These are phyloP conservation scores for Tenthredo amoena DNA, from an alignment of 2,888 invertebrate species.

Conservation along the genomic window DNA sequence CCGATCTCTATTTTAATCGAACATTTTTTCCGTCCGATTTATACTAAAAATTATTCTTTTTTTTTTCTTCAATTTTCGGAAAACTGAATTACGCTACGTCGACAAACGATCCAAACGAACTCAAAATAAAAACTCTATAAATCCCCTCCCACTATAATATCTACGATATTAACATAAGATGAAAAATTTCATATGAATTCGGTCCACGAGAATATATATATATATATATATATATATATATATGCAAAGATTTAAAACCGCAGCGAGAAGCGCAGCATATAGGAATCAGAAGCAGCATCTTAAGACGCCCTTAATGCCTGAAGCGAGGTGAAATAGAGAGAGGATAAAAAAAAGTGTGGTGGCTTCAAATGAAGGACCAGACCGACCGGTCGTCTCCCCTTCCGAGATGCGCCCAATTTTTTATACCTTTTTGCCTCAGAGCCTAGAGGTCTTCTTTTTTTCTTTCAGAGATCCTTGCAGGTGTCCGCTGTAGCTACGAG, in stretches of 20 bases:
- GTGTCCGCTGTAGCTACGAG: conserved; percentile 61
- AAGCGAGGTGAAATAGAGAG: conserved; percentile 52
- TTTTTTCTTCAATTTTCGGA: neutral
- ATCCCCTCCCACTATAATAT: neutral
- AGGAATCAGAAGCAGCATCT: conserved; percentile 30
- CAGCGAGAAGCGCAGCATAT: neutral
- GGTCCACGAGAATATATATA: neutral
- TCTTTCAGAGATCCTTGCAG: conserved; percentile 63
- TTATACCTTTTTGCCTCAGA: conserved; percentile 22
- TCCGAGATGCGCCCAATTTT: conserved; percentile 61
- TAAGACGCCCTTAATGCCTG: conserved; percentile 44
- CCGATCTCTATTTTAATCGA: neutral
- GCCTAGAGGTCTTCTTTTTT: conserved; percentile 44
- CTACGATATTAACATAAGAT: neutral
- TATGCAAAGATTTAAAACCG: conserved; percentile 1
- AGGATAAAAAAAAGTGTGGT: conserved; percentile 58
- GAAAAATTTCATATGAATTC: neutral
- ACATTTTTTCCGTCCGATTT: neutral
- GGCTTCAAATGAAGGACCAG: conserved; percentile 72
- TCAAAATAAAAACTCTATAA: neutral
- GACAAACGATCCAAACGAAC: neutral
- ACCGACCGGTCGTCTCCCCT: conserved; percentile 72
- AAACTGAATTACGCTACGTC: neutral
- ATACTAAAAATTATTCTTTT: neutral
- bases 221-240: neutral